Evolutionary conservation across 2,797 vertebrate genomes (phyloP).

Genomic region (Salmo trutta): DNA sequence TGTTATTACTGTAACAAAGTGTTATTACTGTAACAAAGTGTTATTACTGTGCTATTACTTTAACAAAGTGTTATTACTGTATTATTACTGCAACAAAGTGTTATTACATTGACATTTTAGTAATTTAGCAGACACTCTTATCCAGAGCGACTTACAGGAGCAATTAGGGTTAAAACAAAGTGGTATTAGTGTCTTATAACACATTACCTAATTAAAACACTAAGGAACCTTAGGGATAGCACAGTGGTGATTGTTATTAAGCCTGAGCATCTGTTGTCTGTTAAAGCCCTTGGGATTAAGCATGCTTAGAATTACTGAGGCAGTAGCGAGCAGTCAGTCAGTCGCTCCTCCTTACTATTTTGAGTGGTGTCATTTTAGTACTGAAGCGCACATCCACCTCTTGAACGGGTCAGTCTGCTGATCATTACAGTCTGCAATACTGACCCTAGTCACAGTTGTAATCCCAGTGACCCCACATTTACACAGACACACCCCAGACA

Average conservation of each 20-base stretch:
- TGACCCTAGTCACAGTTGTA: background rate
- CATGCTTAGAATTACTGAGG: slow-evolving; percentile 4
- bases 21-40: too few relatives aligned
- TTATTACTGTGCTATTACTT: too few relatives aligned
- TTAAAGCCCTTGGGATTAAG: slow-evolving; percentile 32
- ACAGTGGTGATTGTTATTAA: slow-evolving; percentile 3
- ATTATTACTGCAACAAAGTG: too few relatives aligned
- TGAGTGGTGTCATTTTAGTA: slow-evolving; percentile 8
- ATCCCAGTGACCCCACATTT: background rate
- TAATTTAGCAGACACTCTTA: too few relatives aligned
- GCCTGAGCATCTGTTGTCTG: slow-evolving; percentile 32
- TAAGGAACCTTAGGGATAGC: background rate
- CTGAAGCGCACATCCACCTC: background rate
- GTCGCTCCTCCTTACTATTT: background rate
- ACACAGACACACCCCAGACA: background rate
- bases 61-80: too few relatives aligned
- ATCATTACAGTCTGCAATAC: background rate
- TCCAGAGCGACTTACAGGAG: too few relatives aligned
- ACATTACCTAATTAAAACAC: background rate
- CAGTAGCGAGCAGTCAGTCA: background rate
- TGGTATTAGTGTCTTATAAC: background rate
- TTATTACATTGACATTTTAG: too few relatives aligned
- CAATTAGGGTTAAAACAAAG: too few relatives aligned
- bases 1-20: too few relatives aligned
- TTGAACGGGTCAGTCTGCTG: background rate